A percentile compares a stretch with the other conserved stretches of the same genome.
Evolutionary conservation across 2,113 vertebrate genomes (phyloP).

Genomic region (Vulpes lagopus): DNA sequence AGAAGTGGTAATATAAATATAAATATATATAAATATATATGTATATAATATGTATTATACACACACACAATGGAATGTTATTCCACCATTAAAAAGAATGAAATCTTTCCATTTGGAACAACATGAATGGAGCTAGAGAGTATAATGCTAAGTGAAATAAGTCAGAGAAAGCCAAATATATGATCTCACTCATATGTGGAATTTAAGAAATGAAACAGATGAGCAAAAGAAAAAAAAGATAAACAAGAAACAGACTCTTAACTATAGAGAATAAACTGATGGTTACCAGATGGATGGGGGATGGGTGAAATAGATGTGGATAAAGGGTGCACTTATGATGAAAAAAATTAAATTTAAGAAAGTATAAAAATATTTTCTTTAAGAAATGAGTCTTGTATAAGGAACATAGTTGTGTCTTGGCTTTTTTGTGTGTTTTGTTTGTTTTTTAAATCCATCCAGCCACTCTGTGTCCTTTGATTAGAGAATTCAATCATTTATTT

Average conservation of each 20-base stretch:
- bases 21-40: too few relatives aligned
- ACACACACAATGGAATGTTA: background rate
- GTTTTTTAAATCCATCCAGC: background rate
- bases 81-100: background rate
- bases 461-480: background rate
- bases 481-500: background rate
- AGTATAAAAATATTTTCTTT: background rate
- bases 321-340: background rate
- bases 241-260: background rate
- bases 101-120: background rate
- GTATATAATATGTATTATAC: too few relatives aligned
- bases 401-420: background rate
- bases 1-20: background rate
- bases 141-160: background rate
- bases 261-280: background rate
- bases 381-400: background rate
- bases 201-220: background rate
- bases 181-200: background rate
- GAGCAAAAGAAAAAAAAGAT: background rate
- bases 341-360: background rate
- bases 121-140: background rate
- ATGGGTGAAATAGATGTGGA: background rate
- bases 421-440: background rate
- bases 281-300: background rate
- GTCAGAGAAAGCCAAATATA: background rate